Conservation (phyloP, 1,140 invertebrate species). For the Eubasilissa regina region DNA sequence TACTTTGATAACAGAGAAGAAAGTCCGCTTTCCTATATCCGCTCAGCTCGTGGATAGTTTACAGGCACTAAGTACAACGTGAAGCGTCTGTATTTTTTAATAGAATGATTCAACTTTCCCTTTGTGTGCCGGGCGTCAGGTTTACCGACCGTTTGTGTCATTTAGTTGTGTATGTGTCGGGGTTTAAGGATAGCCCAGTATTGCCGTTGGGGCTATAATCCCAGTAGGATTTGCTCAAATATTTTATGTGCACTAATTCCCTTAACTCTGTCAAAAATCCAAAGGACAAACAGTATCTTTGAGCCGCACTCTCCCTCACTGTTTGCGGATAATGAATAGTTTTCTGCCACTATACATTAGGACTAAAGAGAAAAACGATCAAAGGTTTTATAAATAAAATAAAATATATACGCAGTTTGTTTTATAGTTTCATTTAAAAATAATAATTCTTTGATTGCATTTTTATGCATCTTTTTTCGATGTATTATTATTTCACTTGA, state of each 20-base stretch:
- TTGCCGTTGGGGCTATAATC: slow-evolving; percentile 50
- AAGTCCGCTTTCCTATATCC: slow-evolving; percentile 1
- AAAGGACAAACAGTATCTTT: slow-evolving; percentile 57
- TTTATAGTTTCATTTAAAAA: no score
- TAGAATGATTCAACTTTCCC: background rate
- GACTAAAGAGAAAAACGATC: no score
- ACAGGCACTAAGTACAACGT: background rate
- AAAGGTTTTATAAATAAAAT: no score
- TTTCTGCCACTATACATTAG: slow-evolving; percentile 18
- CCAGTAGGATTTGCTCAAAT: slow-evolving; percentile 52
- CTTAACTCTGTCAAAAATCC: slow-evolving; percentile 59
- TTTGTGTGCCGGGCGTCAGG: background rate
- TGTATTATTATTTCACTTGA: no score
- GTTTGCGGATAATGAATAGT: slow-evolving; percentile 32
- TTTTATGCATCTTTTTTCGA: no score
- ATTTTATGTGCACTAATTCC: slow-evolving; percentile 58
- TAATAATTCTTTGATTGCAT: no score
- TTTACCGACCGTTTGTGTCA: background rate
- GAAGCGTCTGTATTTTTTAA: no score
- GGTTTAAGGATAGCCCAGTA: no score
- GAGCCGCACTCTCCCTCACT: slow-evolving; percentile 49
- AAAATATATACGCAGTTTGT: no score
- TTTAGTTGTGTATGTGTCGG: no score
- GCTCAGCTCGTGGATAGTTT: background rate
- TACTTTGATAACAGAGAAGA: slow-evolving; percentile 23